Evolutionary conservation across 2,888 invertebrate species (phyloP).

Genomic region (Ypsolopha scabrella): DNA sequence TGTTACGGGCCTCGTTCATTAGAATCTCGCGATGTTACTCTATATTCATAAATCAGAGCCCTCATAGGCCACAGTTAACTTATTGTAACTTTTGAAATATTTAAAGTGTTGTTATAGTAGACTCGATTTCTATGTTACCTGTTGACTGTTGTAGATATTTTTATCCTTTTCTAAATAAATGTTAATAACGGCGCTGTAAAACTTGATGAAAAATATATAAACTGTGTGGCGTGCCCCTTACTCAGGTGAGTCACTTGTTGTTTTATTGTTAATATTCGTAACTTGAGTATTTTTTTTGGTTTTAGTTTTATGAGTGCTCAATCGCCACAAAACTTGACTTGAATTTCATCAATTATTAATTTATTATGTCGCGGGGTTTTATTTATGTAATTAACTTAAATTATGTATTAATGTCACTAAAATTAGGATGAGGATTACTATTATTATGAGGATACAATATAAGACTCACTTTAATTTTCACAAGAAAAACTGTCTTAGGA

Average conservation of each 20-base stretch:
- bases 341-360: no score
- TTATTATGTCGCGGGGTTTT: no score
- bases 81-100: slow-evolving; percentile 60
- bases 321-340: no score
- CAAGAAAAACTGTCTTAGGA: no score
- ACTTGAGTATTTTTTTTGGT: no score
- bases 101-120: slow-evolving; percentile 59
- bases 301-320: no score
- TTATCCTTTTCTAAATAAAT: slow-evolving; percentile 41
- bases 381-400: no score
- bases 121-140: slow-evolving; percentile 64
- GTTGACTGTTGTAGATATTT: slow-evolving; percentile 58
- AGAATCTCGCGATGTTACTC: slow-evolving; percentile 11
- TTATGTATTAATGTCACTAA: no score
- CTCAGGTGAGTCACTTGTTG: slow-evolving; percentile 26
- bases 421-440: no score
- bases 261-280: no score
- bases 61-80: slow-evolving; percentile 31
- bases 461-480: no score
- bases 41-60: slow-evolving; percentile 28
- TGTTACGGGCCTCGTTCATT: slow-evolving; percentile 40
- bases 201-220: slow-evolving; percentile 11
- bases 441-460: no score
- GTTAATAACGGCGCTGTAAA: slow-evolving; percentile 42
- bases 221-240: slow-evolving; percentile 23